phyloP scores from a whole-genome alignment of 2,888 invertebrate species.

The Pharmacophagus antenor region DNA sequence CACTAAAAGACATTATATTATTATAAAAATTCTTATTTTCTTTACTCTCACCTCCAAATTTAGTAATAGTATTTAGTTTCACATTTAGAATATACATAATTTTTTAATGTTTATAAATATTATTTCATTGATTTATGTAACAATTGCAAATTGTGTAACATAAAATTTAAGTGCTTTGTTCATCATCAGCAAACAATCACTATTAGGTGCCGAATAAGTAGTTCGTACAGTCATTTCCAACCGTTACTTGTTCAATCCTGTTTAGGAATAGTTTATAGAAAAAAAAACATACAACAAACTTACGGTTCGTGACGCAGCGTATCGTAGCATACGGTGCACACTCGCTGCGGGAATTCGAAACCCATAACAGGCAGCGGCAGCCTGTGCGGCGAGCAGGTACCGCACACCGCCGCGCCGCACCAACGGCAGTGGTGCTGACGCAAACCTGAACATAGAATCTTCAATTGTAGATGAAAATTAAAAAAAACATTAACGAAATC shows the following conservation, averaged over 20 bases:
- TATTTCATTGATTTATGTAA: too few relatives aligned
- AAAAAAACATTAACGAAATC: too few relatives aligned
- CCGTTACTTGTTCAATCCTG: too few relatives aligned
- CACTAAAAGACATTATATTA: too few relatives aligned
- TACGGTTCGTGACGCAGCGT: slow-evolving; percentile 92
- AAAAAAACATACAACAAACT: slow-evolving; percentile 65
- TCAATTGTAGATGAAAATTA: not conserved
- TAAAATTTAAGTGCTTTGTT: too few relatives aligned
- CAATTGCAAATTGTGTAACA: too few relatives aligned
- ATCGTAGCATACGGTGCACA: slow-evolving; percentile 95
- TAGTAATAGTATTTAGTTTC: too few relatives aligned
- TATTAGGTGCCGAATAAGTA: not conserved
- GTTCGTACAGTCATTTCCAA: not conserved
- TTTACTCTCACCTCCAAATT: too few relatives aligned
- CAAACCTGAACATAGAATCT: slow-evolving; percentile 78
- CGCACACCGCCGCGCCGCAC: slow-evolving; percentile 98
- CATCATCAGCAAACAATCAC: not conserved
- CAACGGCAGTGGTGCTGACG: slow-evolving; percentile 95
- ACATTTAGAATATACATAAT: too few relatives aligned
- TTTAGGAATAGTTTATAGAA: not conserved
- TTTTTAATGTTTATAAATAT: too few relatives aligned
- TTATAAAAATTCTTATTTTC: too few relatives aligned
- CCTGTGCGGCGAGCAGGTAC: slow-evolving; percentile 92
- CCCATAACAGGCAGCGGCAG: slow-evolving; percentile 97
- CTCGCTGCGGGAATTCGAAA: slow-evolving; percentile 97